phyloP scores from a whole-genome alignment of 2,888 invertebrate species.

The Fabriciana adippe region DNA sequence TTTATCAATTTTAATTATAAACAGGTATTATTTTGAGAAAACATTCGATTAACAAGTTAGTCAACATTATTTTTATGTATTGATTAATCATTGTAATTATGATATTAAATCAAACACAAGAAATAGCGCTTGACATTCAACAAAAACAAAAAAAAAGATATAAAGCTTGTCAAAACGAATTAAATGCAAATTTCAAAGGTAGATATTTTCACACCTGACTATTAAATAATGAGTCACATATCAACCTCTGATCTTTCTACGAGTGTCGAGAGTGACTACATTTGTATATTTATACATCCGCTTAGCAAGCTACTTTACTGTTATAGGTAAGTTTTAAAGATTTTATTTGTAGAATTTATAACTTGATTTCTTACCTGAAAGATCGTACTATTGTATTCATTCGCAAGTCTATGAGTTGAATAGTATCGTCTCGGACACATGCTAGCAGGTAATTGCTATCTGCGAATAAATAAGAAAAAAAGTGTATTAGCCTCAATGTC shows the following conservation, averaged over 20 bases:
- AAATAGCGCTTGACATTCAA: constrained; percentile 7
- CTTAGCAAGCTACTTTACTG: constrained; percentile 9
- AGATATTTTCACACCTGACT: constrained; percentile 12
- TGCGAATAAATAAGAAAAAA: constrained; percentile 68
- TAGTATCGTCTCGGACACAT: constrained; percentile 97
- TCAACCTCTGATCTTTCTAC: constrained; percentile 17
- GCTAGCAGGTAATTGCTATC: constrained; percentile 95
- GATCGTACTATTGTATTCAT: constrained; percentile 95
- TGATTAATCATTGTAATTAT: no score
- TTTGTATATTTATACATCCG: constrained; percentile 20
- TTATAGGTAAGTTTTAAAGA: constrained; percentile 1
- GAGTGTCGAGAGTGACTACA: constrained; percentile 13
- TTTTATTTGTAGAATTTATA: neutral
- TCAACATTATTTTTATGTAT: no score
- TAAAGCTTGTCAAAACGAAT: constrained; percentile 13
- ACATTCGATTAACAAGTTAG: no score
- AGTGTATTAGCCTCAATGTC: constrained; percentile 11
- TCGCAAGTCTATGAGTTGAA: constrained; percentile 96
- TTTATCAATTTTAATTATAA: no score
- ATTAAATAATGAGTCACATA: constrained; percentile 18
- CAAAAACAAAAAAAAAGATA: constrained; percentile 5
- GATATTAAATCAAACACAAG: no score
- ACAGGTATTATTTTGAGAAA: no score
- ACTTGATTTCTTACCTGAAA: constrained; percentile 86
- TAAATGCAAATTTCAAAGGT: constrained; percentile 15